Conservation (phyloP, 53 echinoderm and acorn worm genomes). For the Apostichopus leukothele region DNA sequence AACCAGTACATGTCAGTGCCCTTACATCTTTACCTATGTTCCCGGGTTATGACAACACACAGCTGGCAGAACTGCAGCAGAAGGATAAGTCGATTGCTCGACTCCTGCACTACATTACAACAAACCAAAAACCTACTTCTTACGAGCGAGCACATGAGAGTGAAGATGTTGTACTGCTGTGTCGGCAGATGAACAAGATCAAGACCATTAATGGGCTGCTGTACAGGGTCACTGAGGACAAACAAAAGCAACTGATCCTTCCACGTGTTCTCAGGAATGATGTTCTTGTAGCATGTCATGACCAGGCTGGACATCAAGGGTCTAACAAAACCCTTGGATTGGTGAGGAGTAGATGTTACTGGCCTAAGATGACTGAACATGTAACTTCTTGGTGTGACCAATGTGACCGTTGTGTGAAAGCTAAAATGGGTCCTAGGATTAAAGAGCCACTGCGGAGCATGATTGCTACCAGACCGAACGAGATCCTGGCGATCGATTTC, state of each 20-base stretch:
- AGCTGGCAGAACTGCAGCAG: slow-evolving; percentile 25
- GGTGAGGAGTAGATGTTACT: slow-evolving; percentile 32
- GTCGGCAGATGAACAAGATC: slow-evolving; percentile 12
- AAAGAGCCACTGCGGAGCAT: slow-evolving; percentile 42
- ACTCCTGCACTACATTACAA: neutral
- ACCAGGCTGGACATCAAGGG: slow-evolving; percentile 33
- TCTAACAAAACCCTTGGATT: slow-evolving; percentile 49
- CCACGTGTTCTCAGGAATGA: slow-evolving; percentile 35
- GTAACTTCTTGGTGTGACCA: slow-evolving; percentile 55
- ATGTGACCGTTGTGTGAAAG: slow-evolving; percentile 36
- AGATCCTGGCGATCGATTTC: slow-evolving; percentile 49
- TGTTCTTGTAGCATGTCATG: slow-evolving; percentile 44
- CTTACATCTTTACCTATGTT: no score
- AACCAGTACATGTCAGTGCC: no score
- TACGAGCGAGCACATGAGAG: neutral
- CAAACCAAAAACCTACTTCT: slow-evolving; percentile 1
- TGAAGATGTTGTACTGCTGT: slow-evolving; percentile 22
- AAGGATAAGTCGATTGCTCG: neutral
- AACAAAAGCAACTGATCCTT: slow-evolving; percentile 19
- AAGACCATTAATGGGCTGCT: slow-evolving; percentile 28
- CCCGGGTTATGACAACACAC: no score
- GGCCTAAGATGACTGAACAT: slow-evolving; percentile 42
- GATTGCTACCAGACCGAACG: slow-evolving; percentile 40
- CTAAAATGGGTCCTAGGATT: slow-evolving; percentile 25
- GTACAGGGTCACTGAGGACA: slow-evolving; percentile 3